Evolutionary conservation across 2,888 invertebrate species (phyloP).

Genomic region (Eucriotettix oculatus): DNA sequence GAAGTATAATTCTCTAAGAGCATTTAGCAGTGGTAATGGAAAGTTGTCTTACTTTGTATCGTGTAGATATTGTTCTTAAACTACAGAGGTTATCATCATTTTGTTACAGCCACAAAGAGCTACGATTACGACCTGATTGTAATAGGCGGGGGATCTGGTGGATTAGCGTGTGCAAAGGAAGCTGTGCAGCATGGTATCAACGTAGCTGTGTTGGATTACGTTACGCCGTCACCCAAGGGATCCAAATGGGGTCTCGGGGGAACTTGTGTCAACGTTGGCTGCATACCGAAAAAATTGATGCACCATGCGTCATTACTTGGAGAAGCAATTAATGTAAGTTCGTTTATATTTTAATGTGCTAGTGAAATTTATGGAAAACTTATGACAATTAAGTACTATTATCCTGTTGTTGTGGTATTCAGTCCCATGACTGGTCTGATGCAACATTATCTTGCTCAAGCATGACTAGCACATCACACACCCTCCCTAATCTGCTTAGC

Average conservation of each 20-base stretch:
- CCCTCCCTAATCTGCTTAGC: too few relatives aligned
- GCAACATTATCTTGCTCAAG: too few relatives aligned
- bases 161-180: slow-evolving; percentile 88
- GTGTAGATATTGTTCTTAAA: neutral
- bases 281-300: slow-evolving; percentile 97
- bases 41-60: neutral
- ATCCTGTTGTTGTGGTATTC: too few relatives aligned
- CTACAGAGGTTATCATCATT: neutral
- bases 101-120: neutral
- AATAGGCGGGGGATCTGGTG: slow-evolving; percentile 92
- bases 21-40: neutral
- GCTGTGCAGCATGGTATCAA: slow-evolving; percentile 61
- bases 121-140: slow-evolving; percentile 74
- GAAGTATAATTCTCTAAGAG: neutral
- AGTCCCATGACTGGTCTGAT: too few relatives aligned
- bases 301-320: slow-evolving; percentile 87
- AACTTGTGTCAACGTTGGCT: slow-evolving; percentile 95
- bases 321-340: slow-evolving; percentile 49
- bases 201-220: slow-evolving; percentile 75
- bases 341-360: too few relatives aligned
- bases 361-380: too few relatives aligned
- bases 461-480: too few relatives aligned
- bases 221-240: slow-evolving; percentile 68
- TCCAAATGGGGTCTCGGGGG: slow-evolving; percentile 94
- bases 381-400: too few relatives aligned